Evolutionary conservation across 2,113 vertebrate species (phyloP).

Genomic region (Chionomys nivalis): DNA sequence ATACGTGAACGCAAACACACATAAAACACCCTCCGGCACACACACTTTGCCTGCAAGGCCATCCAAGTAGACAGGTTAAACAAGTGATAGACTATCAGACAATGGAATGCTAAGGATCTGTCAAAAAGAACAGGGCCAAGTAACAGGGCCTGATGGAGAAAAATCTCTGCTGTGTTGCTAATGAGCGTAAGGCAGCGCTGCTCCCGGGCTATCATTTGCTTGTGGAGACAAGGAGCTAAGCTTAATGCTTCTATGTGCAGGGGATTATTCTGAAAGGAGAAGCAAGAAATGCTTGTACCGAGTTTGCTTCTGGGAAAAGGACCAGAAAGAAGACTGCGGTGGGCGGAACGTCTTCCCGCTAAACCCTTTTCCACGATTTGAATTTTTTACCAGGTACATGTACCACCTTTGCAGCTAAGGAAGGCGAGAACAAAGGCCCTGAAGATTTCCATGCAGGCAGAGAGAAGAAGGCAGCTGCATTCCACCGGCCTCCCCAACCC

Average conservation of each 20-base stretch:
- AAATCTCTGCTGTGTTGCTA: neutral
- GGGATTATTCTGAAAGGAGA: slow-evolving; percentile 53
- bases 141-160: accelerated
- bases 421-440: neutral
- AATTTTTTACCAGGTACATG: slow-evolving; percentile 34
- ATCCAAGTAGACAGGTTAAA: neutral
- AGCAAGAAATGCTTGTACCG: neutral
- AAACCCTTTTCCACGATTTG: neutral
- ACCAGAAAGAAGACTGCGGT: neutral
- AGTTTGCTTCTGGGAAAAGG: slow-evolving; percentile 33
- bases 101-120: neutral
- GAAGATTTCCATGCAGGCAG: neutral
- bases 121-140: neutral
- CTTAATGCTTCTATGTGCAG: neutral
- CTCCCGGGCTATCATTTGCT: neutral
- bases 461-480: neutral
- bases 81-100: neutral
- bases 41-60: neutral
- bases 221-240: neutral
- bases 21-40: too few relatives aligned
- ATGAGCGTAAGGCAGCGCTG: neutral
- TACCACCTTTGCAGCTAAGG: neutral
- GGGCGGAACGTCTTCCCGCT: neutral
- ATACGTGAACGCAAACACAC: neutral
- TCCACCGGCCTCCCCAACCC: neutral